A percentile compares a stretch with the other conserved stretches of the same genome.
Evolutionary conservation across 1,140 invertebrate species (phyloP).

Genomic region (Zophobas atratus): DNA sequence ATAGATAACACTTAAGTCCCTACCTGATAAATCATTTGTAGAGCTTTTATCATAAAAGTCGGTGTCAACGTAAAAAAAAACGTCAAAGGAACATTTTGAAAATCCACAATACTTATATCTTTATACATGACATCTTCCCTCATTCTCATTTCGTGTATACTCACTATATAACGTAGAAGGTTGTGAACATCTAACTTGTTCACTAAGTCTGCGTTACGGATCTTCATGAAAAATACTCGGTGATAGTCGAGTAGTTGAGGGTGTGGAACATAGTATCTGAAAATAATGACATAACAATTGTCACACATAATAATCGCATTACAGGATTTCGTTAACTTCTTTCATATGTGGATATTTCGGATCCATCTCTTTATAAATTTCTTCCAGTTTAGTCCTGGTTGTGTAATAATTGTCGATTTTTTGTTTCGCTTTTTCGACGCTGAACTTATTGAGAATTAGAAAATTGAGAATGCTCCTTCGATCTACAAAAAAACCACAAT

Average conservation of each 20-base stretch:
- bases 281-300: not conserved
- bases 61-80: constrained; percentile 6
- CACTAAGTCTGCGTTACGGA: not conserved
- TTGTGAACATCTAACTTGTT: not conserved
- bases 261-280: not conserved
- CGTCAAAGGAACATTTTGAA: not conserved
- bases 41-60: constrained; percentile 6
- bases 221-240: not conserved
- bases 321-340: constrained; percentile 2
- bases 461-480: not conserved
- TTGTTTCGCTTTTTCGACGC: constrained; percentile 10
- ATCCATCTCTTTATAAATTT: constrained; percentile 3
- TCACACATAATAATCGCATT: not conserved
- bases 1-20: not conserved
- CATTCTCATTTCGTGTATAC: constrained; percentile 13
- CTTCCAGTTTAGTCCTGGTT: not conserved
- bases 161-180: not conserved
- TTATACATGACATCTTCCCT: constrained; percentile 6
- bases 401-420: constrained; percentile 31
- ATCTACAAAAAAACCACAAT: not conserved
- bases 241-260: not conserved
- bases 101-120: constrained; percentile 12
- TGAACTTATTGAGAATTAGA: constrained; percentile 4
- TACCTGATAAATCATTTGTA: constrained; percentile 18
- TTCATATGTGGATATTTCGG: constrained; percentile 8